Conservation (phyloP, 2,113 vertebrate genomes). For the Callospermophilus lateralis region DNA sequence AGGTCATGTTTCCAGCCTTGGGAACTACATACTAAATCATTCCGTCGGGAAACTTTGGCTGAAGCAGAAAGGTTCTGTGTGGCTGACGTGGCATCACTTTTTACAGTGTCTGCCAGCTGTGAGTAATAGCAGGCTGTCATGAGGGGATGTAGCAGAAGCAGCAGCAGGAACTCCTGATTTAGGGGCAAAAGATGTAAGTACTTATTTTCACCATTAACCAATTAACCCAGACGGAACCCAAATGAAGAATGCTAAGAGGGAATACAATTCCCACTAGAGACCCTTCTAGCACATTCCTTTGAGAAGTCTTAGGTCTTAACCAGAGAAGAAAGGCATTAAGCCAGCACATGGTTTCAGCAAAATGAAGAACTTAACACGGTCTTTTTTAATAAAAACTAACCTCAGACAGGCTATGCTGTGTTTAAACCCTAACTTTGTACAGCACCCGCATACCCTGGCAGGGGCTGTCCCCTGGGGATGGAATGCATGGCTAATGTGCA, state of each 20-base stretch:
- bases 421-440: not conserved
- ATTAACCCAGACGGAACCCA: slow-evolving; percentile 44
- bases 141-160: slow-evolving; percentile 66
- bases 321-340: not conserved
- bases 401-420: slow-evolving; percentile 28
- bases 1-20: slow-evolving; percentile 64
- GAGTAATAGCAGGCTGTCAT: slow-evolving; percentile 21
- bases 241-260: slow-evolving; percentile 45
- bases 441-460: not conserved
- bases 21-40: slow-evolving; percentile 10
- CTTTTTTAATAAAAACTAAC: not conserved
- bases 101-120: slow-evolving; percentile 68
- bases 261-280: not conserved
- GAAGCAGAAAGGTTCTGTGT: slow-evolving; percentile 55
- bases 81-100: slow-evolving; percentile 83
- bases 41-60: slow-evolving; percentile 26
- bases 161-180: slow-evolving; percentile 71
- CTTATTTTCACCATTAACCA: slow-evolving; percentile 55
- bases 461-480: not conserved
- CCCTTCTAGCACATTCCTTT: slow-evolving; percentile 9
- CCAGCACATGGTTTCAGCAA: slow-evolving; percentile 34
- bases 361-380: not conserved
- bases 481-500: not conserved
- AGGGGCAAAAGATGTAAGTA: slow-evolving; percentile 73
- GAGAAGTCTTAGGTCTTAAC: slow-evolving; percentile 64